Base-by-base conservation (phyloP, 2,888 invertebrate species). In the Hydrotaea diabolus region DNA sequence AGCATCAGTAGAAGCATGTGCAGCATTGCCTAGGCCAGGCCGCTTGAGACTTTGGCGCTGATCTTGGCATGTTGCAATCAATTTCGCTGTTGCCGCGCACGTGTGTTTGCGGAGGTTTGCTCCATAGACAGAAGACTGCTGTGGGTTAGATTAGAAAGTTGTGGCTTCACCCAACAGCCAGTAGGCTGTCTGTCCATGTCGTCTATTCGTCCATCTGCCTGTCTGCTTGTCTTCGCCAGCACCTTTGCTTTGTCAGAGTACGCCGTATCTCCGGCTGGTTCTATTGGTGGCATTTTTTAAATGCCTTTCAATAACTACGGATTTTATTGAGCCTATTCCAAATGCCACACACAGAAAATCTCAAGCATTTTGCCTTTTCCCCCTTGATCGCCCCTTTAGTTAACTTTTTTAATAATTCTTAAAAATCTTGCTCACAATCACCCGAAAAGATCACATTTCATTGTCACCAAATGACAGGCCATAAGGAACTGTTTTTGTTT, bases 61-160 rank as follows among this genome's bases (percentile, higher is more conserved):
- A 39, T 66, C 26, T n/a, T 46, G 15, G 17, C 21, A 66, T 59
- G 83, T 80, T n/a, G 17, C 9, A 17, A 57, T 59, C 53, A 62
- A 43, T 31, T 71, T 31, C 46, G 73, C 59, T 69, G 13, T 46
- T 15, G 57, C 31, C 39, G 31, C 36, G 43, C 7, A 55, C 57
- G 36, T 39, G 31, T 31, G 31, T 31, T 36, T 8, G 36, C 13
- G 19, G 46, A 49, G 55, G 39, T 21, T 64, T 78, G 36, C 36
- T 17, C 76, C 72, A 69, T 62, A 36, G 66, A 77, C 72, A 84
- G 83, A 76, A 57, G 26, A 11, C 39, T 26, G 59, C 59, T 86
- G 81, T 86, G 81, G 82, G 85, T 85, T 86, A 82, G 84, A 84
- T 85, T 84, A 85, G 86, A 86, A 86, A 86, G 86, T 85, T 78